phyloP scores from a whole-genome alignment of 2,888 invertebrate genomes.

The Digitonthophagus gazella region DNA sequence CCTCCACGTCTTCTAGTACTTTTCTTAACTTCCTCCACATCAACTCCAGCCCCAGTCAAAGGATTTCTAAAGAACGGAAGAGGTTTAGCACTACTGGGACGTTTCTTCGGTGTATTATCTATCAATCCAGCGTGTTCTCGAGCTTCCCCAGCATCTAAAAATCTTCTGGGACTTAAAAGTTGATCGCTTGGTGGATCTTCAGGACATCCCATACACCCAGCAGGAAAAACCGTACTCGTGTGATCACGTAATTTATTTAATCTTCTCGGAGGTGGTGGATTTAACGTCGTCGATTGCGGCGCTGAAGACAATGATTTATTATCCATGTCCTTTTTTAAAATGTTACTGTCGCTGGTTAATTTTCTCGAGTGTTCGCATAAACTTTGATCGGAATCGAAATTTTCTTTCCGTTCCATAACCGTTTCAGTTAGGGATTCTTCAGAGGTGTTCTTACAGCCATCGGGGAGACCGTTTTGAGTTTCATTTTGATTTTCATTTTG shows the following conservation, averaged over 20 bases:
- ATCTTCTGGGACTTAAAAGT: constrained; percentile 31
- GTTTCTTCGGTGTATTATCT: constrained; percentile 34
- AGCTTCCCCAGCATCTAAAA: constrained; percentile 34
- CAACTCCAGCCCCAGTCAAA: constrained; percentile 45
- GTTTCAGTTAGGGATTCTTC: background rate
- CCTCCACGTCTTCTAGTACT: constrained; percentile 41
- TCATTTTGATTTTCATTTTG: too few species aligned
- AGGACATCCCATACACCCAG: constrained; percentile 39
- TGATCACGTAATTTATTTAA: constrained; percentile 35
- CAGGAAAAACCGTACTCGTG: constrained; percentile 38
- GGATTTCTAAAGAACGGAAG: constrained; percentile 41
- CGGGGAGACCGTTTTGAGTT: too few species aligned
- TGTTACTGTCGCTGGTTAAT: background rate
- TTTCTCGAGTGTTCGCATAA: background rate
- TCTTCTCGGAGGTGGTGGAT: constrained; percentile 24
- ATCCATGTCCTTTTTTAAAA: background rate
- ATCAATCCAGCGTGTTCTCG: constrained; percentile 32
- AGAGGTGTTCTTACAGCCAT: too few species aligned
- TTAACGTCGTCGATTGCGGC: background rate
- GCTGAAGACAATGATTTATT: background rate
- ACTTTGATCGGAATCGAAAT: background rate
- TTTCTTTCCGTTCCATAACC: constrained; percentile 1
- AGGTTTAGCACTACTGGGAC: constrained; percentile 27
- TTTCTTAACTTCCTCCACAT: constrained; percentile 41
- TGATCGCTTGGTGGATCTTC: constrained; percentile 25